phyloP scores from a whole-genome alignment of 2,113 vertebrate genomes.

The Miniopterus natalensis region DNA sequence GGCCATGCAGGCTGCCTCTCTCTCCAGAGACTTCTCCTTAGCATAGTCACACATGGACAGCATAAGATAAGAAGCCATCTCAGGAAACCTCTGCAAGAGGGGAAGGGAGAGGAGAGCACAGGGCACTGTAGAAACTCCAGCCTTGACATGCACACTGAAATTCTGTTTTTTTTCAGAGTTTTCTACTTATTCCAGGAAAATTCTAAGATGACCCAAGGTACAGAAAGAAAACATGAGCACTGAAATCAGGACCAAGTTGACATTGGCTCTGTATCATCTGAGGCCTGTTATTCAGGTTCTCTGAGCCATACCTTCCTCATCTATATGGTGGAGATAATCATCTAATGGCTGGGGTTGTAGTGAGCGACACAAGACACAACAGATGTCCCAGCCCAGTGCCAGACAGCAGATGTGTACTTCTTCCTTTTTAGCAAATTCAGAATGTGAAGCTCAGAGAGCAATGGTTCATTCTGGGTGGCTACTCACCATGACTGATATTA shows the following conservation, averaged over 20 bases:
- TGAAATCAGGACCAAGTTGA: not conserved
- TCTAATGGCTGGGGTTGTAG: not conserved
- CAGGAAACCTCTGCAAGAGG: not conserved
- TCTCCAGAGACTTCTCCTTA: not conserved
- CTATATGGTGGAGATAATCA: not conserved
- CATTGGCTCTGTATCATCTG: not conserved
- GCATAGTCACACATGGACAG: not conserved
- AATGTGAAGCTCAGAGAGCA: not conserved
- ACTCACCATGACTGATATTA: not conserved
- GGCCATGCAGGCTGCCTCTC: not conserved
- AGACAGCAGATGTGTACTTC: not conserved
- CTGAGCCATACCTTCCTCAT: not conserved
- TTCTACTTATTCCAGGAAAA: not conserved
- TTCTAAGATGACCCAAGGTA: not conserved
- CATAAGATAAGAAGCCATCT: not conserved
- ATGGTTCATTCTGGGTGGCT: not conserved
- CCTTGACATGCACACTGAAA: not conserved
- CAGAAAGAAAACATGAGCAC: not conserved
- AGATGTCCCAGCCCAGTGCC: not conserved
- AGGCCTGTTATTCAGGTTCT: not conserved
- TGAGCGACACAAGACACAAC: not conserved
- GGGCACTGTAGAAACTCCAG: not conserved
- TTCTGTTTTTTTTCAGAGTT: not conserved
- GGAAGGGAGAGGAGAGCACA: not conserved
- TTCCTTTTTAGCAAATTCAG: constrained; percentile 6